phyloP scores from a whole-genome alignment of 2,888 invertebrate genomes.

The Tipula unca region DNA sequence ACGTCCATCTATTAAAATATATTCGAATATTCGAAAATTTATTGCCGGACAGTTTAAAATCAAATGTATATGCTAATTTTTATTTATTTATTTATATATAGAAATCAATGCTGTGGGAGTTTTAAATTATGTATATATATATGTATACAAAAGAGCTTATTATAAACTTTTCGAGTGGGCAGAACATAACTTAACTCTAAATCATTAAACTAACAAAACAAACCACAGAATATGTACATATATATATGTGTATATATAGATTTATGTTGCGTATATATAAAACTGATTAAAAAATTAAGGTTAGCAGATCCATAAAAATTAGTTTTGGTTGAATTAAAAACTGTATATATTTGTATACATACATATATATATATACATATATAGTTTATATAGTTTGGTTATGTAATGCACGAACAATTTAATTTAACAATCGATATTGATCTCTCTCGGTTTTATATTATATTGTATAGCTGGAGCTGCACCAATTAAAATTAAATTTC shows the following conservation, averaged over 20 bases:
- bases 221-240: not conserved
- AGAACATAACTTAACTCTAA: not conserved
- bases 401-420: not conserved
- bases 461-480: not conserved
- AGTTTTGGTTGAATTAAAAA: not conserved
- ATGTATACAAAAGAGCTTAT: not conserved
- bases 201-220: not conserved
- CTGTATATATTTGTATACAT: not conserved
- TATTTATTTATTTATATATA: not conserved
- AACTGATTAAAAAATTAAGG: not conserved
- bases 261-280: not conserved
- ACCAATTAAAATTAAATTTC: slow-evolving; percentile 14
- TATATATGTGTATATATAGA: not conserved
- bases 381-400: not conserved
- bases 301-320: not conserved
- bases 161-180: not conserved
- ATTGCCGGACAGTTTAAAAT: not conserved
- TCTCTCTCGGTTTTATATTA: not conserved
- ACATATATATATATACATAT: too few relatives aligned
- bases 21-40: not conserved
- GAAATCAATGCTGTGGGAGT: not conserved
- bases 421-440: not conserved
- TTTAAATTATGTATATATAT: not conserved
- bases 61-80: not conserved
- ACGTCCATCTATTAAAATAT: not conserved